These are phyloP conservation scores for Oxyruncus cristatus DNA, from an alignment of 2,113 vertebrate species.

Conservation along the genomic window DNA sequence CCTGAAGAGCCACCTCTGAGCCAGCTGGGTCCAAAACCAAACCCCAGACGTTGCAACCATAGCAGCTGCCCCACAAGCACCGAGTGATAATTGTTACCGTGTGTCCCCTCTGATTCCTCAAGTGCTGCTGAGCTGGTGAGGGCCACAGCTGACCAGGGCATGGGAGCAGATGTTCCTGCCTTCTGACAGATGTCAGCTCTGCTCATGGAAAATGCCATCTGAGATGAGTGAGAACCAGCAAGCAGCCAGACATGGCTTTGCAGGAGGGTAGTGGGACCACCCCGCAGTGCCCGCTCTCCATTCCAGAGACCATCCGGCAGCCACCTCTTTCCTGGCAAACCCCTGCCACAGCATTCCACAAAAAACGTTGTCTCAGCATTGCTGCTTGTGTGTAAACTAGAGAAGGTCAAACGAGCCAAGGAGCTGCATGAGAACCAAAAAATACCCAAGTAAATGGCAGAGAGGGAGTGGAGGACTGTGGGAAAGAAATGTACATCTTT, in stretches of 20 bases:
- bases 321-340: not conserved
- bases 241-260: not conserved
- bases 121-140: not conserved
- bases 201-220: not conserved
- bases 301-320: not conserved
- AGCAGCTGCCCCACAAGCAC: not conserved
- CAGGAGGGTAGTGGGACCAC: not conserved
- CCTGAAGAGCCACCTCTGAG: not conserved
- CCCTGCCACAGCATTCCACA: not conserved
- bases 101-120: not conserved
- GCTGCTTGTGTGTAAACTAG: not conserved
- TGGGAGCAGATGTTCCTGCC: conserved; percentile 22
- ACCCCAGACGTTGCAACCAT: conserved; percentile 19
- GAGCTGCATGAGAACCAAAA: not conserved
- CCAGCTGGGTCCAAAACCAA: not conserved
- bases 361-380: not conserved
- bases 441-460: not conserved
- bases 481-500: not conserved
- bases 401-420: not conserved
- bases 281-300: not conserved
- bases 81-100: not conserved
- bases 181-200: conserved; percentile 4
- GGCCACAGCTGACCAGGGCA: not conserved
- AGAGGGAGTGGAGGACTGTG: not conserved
- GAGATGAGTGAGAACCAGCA: not conserved